phyloP scores from a whole-genome alignment of 2,888 invertebrate species.

The Dynastes grantii region DNA sequence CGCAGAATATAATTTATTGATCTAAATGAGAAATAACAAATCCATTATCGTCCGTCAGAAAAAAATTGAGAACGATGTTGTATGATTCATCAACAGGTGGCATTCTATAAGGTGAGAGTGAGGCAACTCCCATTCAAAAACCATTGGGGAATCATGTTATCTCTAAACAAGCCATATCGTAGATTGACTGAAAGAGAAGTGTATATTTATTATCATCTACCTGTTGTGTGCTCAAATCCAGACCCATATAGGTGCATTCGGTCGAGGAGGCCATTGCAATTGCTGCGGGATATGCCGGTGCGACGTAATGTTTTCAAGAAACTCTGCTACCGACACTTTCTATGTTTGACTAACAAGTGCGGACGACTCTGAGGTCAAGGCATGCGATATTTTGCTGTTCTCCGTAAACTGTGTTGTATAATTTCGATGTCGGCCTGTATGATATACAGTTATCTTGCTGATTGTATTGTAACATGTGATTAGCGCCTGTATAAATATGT shows the following conservation, averaged over 20 bases:
- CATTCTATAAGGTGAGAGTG: slow-evolving; percentile 47
- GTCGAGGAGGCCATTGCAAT: slow-evolving; percentile 48
- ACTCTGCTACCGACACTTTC: slow-evolving; percentile 35
- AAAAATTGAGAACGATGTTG: background rate
- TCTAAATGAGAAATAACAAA: too few relatives aligned
- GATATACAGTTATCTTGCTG: slow-evolving; percentile 27
- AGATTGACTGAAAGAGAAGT: background rate
- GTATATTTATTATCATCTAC: slow-evolving; percentile 70
- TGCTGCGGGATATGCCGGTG: too few relatives aligned
- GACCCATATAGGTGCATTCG: slow-evolving; percentile 79
- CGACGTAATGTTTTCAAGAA: background rate
- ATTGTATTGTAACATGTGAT: background rate
- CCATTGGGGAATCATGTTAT: slow-evolving; percentile 1
- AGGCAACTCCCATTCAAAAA: slow-evolving; percentile 33
- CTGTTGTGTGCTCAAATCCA: slow-evolving; percentile 92
- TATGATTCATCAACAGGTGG: slow-evolving; percentile 61
- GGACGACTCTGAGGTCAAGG: slow-evolving; percentile 54
- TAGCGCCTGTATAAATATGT: background rate
- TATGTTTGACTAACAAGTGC: slow-evolving; percentile 34
- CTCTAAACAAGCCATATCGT: slow-evolving; percentile 25
- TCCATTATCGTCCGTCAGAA: too few relatives aligned
- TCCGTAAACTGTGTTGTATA: slow-evolving; percentile 33
- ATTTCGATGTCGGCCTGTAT: slow-evolving; percentile 3
- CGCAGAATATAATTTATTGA: too few relatives aligned
- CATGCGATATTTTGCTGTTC: slow-evolving; percentile 45